A percentile compares a stretch with the other conserved stretches of the same genome.
Evolutionary conservation across 2,888 invertebrate genomes (phyloP).

Genomic region (Choristoneura rosaceana): DNA sequence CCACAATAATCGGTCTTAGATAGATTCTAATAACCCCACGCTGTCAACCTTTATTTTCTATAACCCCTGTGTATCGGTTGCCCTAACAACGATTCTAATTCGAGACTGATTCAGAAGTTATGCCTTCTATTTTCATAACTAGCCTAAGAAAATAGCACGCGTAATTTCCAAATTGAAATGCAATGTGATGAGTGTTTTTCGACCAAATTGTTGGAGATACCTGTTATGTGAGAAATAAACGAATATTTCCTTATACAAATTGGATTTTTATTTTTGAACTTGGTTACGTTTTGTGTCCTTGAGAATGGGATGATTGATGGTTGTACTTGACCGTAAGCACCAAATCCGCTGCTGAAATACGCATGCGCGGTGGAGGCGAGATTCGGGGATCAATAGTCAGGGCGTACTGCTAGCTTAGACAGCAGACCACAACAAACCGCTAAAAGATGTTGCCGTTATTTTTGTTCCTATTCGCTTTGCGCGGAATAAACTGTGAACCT

Average conservation of each 20-base stretch:
- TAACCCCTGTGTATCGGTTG: constrained; percentile 33
- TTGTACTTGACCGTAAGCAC: constrained; percentile 45
- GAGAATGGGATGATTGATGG: constrained; percentile 52
- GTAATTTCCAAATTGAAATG: constrained; percentile 32
- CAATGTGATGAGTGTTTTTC: constrained; percentile 60
- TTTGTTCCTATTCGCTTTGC: constrained; percentile 57
- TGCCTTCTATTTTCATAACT: constrained; percentile 78
- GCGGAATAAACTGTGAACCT: constrained; percentile 71
- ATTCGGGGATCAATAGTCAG: constrained; percentile 70
- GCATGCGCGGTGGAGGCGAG: constrained; percentile 68
- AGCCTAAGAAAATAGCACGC: constrained; percentile 55
- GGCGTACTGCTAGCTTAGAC: constrained; percentile 58
- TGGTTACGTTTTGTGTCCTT: constrained; percentile 62
- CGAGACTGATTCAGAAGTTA: constrained; percentile 81
- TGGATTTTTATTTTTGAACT: constrained; percentile 54
- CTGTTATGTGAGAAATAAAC: constrained; percentile 67
- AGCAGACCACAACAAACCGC: constrained; percentile 66
- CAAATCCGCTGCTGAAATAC: constrained; percentile 56
- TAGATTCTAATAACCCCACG: constrained; percentile 35
- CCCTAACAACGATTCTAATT: constrained; percentile 71
- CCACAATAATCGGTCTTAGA: constrained; percentile 60
- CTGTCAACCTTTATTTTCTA: constrained; percentile 41
- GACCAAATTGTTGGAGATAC: constrained; percentile 57
- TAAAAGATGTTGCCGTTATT: constrained; percentile 67
- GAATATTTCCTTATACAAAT: constrained; percentile 61